A percentile compares a stretch with the other conserved stretches of the same genome.
phyloP scores from a whole-genome alignment of 2,113 vertebrate species.

The Falcunculus frontatus region DNA sequence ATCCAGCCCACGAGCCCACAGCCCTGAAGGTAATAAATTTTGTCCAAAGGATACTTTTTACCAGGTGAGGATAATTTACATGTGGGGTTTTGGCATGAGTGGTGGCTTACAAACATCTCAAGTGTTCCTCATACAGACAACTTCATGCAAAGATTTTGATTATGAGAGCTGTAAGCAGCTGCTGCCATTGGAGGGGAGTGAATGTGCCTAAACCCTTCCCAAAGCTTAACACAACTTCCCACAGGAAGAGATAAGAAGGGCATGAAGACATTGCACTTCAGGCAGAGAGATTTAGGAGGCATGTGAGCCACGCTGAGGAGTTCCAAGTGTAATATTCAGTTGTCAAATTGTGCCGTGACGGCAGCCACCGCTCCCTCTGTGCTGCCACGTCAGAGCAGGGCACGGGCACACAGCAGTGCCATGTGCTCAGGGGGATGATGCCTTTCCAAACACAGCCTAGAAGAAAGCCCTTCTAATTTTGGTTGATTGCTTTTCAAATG shows the following conservation, averaged over 20 bases:
- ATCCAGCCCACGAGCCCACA: not conserved
- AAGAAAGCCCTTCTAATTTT: not conserved
- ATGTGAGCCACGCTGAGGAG: not conserved
- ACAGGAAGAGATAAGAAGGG: not conserved
- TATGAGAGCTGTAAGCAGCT: not conserved
- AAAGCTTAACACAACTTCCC: not conserved
- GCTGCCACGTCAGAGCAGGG: not conserved
- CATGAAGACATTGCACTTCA: not conserved
- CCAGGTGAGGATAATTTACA: not conserved
- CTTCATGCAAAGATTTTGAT: not conserved
- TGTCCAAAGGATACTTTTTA: not conserved
- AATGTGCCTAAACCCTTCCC: not conserved
- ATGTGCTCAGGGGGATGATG: not conserved
- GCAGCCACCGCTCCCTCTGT: not conserved
- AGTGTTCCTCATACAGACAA: not conserved
- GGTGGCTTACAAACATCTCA: not conserved
- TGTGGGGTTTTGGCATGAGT: not conserved
- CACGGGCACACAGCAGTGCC: not conserved
- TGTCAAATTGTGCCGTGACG: not conserved
- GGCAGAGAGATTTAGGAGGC: conserved; percentile 8
- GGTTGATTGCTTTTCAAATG: not conserved
- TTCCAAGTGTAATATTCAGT: not conserved
- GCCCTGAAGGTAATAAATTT: not conserved
- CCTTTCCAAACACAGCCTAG: not conserved
- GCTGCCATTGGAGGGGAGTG: not conserved